Evolutionary conservation across 2,113 vertebrate genomes (phyloP).

Genomic region (Strigops habroptila): DNA sequence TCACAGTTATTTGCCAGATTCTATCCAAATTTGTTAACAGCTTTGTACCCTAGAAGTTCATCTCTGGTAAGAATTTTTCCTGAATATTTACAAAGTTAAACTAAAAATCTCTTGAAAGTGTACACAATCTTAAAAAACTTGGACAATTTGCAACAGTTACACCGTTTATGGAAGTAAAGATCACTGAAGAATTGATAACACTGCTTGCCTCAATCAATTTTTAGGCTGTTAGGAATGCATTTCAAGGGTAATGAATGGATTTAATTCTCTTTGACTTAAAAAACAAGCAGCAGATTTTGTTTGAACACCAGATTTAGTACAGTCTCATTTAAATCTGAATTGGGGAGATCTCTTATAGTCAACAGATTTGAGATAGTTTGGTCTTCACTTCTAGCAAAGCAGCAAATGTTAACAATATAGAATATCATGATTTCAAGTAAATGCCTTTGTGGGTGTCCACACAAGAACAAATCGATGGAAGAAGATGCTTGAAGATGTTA

Average conservation of each 20-base stretch:
- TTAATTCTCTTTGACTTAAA: background rate
- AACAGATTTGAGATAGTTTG: background rate
- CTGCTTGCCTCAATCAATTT: background rate
- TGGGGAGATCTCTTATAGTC: background rate
- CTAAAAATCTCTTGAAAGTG: background rate
- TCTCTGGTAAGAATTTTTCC: background rate
- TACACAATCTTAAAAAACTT: background rate
- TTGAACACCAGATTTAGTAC: background rate
- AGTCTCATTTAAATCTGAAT: background rate
- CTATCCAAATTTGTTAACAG: background rate
- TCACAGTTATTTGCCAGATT: background rate
- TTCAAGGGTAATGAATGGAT: background rate
- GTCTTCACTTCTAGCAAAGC: background rate
- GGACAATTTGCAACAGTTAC: background rate
- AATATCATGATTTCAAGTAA: constrained; percentile 29
- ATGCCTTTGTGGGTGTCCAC: background rate
- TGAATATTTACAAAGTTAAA: background rate
- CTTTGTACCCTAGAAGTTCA: background rate
- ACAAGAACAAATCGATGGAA: background rate
- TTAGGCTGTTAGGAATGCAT: background rate
- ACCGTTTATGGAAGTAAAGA: background rate
- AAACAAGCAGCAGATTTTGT: background rate
- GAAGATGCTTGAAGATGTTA: background rate
- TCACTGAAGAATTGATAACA: background rate
- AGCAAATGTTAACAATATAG: background rate